Evolutionary conservation across 2,113 vertebrate genomes (phyloP).

Genomic region (Lamprotornis superbus): DNA sequence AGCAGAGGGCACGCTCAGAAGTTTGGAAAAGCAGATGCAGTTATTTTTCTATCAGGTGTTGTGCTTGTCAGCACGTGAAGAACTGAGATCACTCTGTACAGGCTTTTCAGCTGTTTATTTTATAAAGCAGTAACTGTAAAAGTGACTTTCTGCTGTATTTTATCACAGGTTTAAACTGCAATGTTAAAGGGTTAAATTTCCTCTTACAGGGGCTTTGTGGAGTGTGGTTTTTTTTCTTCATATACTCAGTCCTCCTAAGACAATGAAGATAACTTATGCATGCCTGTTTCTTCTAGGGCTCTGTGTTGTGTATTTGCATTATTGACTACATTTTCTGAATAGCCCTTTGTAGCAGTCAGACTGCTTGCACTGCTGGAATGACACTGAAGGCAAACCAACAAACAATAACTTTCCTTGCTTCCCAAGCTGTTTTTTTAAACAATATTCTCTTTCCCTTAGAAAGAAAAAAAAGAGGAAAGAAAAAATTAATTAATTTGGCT

Average conservation of each 20-base stretch:
- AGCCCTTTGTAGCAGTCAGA: not conserved
- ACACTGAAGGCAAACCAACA: not conserved
- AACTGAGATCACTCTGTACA: not conserved
- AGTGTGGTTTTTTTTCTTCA: not conserved
- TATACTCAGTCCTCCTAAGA: not conserved
- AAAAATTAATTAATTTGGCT: not conserved
- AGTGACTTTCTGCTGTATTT: not conserved
- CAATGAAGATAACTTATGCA: not conserved
- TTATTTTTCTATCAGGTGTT: not conserved
- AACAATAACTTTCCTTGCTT: not conserved
- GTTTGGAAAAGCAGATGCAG: not conserved
- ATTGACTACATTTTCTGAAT: slow-evolving; percentile 17
- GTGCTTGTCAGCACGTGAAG: not conserved
- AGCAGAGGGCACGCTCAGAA: not conserved
- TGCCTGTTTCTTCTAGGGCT: not conserved
- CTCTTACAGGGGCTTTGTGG: not conserved
- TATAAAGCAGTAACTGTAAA: not conserved
- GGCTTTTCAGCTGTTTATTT: not conserved
- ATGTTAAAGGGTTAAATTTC: not conserved
- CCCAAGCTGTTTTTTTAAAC: not conserved
- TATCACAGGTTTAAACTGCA: not conserved
- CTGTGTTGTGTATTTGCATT: not conserved
- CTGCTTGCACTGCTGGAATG: not conserved
- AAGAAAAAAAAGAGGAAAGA: not conserved
- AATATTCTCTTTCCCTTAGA: not conserved